Evolutionary conservation across 2,797 vertebrate genomes (phyloP).

Genomic region (Oryzias dopingdopingensis): DNA sequence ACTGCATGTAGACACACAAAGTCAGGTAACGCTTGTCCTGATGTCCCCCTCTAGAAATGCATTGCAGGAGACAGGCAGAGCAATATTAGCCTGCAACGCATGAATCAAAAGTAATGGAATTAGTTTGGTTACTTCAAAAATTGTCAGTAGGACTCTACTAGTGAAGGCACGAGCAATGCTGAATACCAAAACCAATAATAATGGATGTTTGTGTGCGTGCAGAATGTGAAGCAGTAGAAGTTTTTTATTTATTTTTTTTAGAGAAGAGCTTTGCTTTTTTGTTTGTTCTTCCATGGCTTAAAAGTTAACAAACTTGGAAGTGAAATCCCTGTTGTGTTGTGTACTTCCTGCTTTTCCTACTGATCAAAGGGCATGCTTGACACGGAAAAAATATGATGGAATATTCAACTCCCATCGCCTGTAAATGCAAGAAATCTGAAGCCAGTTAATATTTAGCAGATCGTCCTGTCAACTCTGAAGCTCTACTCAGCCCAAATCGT

Average conservation of each 20-base stretch:
- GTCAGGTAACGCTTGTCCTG: slow-evolving; percentile 50
- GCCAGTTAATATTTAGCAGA: slow-evolving; percentile 5
- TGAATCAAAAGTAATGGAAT: slow-evolving; percentile 52
- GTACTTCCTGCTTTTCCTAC: slow-evolving; percentile 20
- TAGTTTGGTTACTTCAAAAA: slow-evolving; percentile 42
- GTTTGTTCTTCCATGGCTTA: slow-evolving; percentile 10
- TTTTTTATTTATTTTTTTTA: background rate
- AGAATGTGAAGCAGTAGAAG: slow-evolving; percentile 16
- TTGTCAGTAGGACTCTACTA: slow-evolving; percentile 29
- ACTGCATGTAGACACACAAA: slow-evolving; percentile 32
- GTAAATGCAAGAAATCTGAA: slow-evolving; percentile 18
- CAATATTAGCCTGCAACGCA: slow-evolving; percentile 38
- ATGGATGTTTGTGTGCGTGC: slow-evolving; percentile 19
- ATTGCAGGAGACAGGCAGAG: slow-evolving; percentile 43
- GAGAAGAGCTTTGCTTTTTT: slow-evolving; percentile 1
- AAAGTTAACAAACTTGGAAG: slow-evolving; percentile 32
- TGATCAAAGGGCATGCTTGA: slow-evolving; percentile 53
- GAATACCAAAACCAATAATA: slow-evolving; percentile 33
- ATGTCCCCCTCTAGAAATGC: slow-evolving; percentile 31
- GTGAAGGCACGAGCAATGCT: slow-evolving; percentile 31
- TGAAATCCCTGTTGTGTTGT: slow-evolving; percentile 13
- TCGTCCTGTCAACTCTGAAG: slow-evolving; percentile 9
- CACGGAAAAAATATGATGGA: slow-evolving; percentile 22
- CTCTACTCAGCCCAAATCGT: slow-evolving; percentile 11
- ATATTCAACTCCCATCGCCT: slow-evolving; percentile 14